A percentile compares a stretch with the other conserved stretches of the same genome.
Evolutionary conservation across 2,888 invertebrate genomes (phyloP).

Genomic region (Oxystoma pomonae): DNA sequence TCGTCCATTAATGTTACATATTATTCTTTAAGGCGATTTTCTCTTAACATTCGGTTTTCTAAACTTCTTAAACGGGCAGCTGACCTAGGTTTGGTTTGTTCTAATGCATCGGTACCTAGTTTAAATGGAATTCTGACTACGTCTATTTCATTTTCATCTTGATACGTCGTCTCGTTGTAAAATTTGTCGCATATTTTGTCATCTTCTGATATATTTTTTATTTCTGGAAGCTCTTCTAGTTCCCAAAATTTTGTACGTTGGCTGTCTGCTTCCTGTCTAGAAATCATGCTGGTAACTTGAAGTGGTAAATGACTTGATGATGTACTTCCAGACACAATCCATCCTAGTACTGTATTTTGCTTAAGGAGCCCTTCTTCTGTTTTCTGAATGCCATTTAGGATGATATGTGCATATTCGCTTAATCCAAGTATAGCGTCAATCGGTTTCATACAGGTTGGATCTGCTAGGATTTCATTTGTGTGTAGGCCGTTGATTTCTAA

Average conservation of each 20-base stretch:
- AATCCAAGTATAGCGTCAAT: background rate
- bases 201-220: background rate
- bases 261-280: background rate
- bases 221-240: background rate
- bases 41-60: background rate
- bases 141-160: background rate
- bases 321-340: background rate
- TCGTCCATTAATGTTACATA: too few species aligned
- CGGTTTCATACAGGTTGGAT: background rate
- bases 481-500: too few species aligned
- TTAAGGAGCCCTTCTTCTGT: background rate
- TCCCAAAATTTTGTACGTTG: too few species aligned
- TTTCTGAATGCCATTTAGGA: background rate
- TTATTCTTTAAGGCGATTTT: background rate
- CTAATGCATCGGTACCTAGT: background rate
- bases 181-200: background rate
- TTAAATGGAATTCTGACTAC: background rate
- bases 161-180: background rate
- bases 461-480: background rate
- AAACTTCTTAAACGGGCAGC: background rate
- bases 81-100: background rate
- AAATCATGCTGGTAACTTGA: background rate
- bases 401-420: background rate
- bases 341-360: background rate
- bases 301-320: background rate